Conservation (phyloP, 2,888 invertebrate species). For the Thera obeliscata region DNA sequence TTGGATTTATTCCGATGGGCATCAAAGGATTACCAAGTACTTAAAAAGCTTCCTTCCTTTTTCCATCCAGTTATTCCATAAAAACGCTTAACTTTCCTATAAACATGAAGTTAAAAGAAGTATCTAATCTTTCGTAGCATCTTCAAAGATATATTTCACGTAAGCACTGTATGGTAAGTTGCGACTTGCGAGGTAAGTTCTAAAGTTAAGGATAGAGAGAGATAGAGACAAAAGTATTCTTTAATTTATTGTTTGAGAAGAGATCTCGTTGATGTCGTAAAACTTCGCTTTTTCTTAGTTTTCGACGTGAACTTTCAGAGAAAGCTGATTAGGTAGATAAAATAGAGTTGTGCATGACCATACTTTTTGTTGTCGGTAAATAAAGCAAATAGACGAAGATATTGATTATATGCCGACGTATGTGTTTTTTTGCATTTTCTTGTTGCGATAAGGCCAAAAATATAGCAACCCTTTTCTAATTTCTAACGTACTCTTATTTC, state of each 20-base stretch:
- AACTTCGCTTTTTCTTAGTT: background rate
- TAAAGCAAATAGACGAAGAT: too few relatives aligned
- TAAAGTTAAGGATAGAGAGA: background rate
- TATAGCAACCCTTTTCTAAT: too few relatives aligned
- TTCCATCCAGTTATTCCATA: conserved; percentile 30
- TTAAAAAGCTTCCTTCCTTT: conserved; percentile 24
- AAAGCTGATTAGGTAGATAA: conserved; percentile 7
- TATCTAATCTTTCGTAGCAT: conserved; percentile 26
- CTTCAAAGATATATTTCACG: conserved; percentile 9
- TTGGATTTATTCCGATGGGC: background rate
- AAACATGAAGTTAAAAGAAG: conserved; percentile 34
- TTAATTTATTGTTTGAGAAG: conserved; percentile 12
- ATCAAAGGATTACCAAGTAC: background rate
- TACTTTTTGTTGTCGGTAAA: too few relatives aligned
- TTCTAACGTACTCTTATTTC: too few relatives aligned
- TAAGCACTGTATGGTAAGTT: conserved; percentile 3
- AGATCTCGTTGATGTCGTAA: background rate
- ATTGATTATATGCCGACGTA: too few relatives aligned
- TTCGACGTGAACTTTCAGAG: background rate
- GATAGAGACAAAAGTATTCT: conserved; percentile 1
- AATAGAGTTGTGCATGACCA: background rate
- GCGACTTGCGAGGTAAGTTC: conserved; percentile 11
- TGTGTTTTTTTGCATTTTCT: too few relatives aligned
- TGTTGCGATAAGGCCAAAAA: too few relatives aligned
- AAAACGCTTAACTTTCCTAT: conserved; percentile 20